Evolutionary conservation across 2,797 vertebrate genomes (phyloP), one percentile per base, ranked within the genome.

Genomic region (Danionella dracula): DNA sequence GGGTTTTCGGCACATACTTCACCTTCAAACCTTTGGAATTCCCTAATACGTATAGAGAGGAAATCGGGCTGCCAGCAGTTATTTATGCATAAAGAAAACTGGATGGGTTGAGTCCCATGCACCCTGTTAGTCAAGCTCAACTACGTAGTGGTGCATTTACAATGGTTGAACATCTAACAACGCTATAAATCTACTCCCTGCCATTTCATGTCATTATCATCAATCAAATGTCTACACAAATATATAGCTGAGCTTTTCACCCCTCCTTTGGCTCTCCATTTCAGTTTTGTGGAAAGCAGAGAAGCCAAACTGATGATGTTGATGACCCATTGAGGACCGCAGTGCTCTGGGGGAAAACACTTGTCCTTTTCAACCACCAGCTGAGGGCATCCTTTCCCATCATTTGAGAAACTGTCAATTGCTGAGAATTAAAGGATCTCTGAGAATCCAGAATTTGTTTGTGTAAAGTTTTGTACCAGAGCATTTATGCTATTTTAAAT

Each of bases 301-400:
- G 23, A 27, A 59, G 35, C 31, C 20, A 38, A 20, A 58, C 16
- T 21, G 21, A 60, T 48, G 59, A 23, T 34, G 21, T 31, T 66
- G 49, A 44, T 38, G 37, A 37, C 51, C 20, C 27, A 42, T 9
- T 6, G 19, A 51, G 46, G 54, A 37, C n/a, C 4, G 6, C 34
- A 34, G 12, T 37, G 48, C 60, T 40, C 29, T 23, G 42, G 38
- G 61, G 61, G 51, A 56, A 46, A 63, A 7, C 45, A 60, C 19
- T 51, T 61, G 42, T 66, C 70, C 38, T 63, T 49, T 34, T 21
- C 8, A 74, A 34, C 68, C 21, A 77, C 84, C 91, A 90, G 90
- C 78, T 91, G 92, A 91, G 90, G 92, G 92, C 91, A 86, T 89
- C 83, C 83, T 93, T 87, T 84, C 81, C 90, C 87, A 90, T 80